Evolutionary conservation across 2,797 vertebrate genomes (phyloP).

Genomic region (Gila robusta): DNA sequence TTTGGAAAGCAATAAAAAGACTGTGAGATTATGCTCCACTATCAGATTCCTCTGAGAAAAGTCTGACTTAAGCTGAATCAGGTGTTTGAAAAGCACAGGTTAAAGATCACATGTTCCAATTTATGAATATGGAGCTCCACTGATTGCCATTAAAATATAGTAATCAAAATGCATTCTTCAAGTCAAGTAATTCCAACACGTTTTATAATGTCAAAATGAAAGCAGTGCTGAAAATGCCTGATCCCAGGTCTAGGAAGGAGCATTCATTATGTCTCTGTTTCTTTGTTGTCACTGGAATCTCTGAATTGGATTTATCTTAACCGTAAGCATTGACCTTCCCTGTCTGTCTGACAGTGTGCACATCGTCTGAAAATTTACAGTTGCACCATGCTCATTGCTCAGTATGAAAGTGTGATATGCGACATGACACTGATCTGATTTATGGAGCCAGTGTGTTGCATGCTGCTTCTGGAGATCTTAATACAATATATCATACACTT

Average conservation of each 20-base stretch:
- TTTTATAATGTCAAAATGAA: slow-evolving; percentile 14
- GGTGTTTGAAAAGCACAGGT: not conserved
- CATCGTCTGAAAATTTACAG: not conserved
- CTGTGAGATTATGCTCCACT: not conserved
- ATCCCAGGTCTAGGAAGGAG: not conserved
- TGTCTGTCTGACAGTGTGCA: not conserved
- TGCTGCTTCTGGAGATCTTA: not conserved
- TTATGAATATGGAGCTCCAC: not conserved
- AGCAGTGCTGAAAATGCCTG: not conserved
- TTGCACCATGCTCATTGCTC: not conserved
- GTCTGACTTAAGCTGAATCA: not conserved
- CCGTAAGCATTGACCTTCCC: not conserved
- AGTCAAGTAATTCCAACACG: not conserved
- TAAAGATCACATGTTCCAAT: not conserved
- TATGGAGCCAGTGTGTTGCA: not conserved
- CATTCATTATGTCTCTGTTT: not conserved
- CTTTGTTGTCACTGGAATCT: slow-evolving; percentile 11
- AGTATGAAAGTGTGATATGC: slow-evolving; percentile 4
- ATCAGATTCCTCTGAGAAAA: not conserved
- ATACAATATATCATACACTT: not conserved
- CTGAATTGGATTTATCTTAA: slow-evolving; percentile 6
- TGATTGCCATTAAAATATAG: not conserved
- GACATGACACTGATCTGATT: slow-evolving; percentile 1
- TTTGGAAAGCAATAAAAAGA: slow-evolving; percentile 12
- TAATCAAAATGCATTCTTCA: not conserved